phyloP scores from a whole-genome alignment of 2,888 invertebrate genomes.

The Diabrotica balteata region DNA sequence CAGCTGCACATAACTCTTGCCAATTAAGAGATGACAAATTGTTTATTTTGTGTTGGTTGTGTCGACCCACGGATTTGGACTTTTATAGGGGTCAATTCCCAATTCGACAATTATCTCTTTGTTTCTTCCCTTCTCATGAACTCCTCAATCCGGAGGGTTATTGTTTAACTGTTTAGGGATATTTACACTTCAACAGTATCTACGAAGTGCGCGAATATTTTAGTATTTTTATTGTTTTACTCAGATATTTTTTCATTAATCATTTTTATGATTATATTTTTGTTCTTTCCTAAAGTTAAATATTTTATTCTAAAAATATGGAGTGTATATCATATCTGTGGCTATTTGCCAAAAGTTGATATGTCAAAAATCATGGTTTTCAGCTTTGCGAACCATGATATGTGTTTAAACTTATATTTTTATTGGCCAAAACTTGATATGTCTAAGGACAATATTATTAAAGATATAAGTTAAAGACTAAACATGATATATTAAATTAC shows the following conservation, averaged over 20 bases:
- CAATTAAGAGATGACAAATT: constrained; percentile 57
- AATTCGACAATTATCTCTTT: constrained; percentile 50
- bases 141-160: constrained; percentile 16
- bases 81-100: constrained; percentile 56
- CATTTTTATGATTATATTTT: neutral
- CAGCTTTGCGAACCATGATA: too few relatives aligned
- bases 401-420: too few relatives aligned
- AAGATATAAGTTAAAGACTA: too few relatives aligned
- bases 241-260: neutral
- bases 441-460: too few relatives aligned
- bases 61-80: constrained; percentile 32
- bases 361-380: too few relatives aligned
- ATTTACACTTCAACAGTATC: neutral
- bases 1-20: constrained; percentile 50
- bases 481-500: too few relatives aligned
- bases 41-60: constrained; percentile 48
- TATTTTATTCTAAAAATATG: neutral
- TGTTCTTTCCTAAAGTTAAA: neutral
- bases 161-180: neutral
- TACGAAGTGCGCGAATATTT: too few relatives aligned
- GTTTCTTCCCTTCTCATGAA: constrained; percentile 5
- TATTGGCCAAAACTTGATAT: too few relatives aligned
- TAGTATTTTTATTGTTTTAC: too few relatives aligned
- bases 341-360: too few relatives aligned
- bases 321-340: neutral